Percentiles rank a stretch among this genome's conserved stretches.
phyloP scores from a whole-genome alignment of 2,888 invertebrate genomes.

The Melolontha melolontha region DNA sequence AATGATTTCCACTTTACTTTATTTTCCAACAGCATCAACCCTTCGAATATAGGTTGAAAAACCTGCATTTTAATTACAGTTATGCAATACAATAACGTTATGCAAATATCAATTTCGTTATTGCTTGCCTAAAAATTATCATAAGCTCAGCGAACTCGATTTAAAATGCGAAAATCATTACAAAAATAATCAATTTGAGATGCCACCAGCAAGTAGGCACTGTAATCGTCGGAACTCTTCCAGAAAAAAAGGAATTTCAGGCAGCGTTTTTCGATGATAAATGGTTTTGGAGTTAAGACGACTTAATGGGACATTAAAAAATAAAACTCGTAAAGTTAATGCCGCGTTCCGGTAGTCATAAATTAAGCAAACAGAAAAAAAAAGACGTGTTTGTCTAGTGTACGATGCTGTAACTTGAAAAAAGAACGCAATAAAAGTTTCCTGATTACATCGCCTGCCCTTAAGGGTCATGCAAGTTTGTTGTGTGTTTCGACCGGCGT shows the following conservation, averaged over 20 bases:
- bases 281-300: slow-evolving; percentile 28
- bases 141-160: too few species aligned
- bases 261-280: slow-evolving; percentile 10
- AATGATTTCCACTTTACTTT: too few species aligned
- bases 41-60: too few species aligned
- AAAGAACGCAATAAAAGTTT: slow-evolving; percentile 34
- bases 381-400: slow-evolving; percentile 13
- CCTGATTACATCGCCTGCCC: slow-evolving; percentile 25
- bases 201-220: background rate
- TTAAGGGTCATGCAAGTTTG: slow-evolving; percentile 17
- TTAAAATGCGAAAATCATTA: too few species aligned
- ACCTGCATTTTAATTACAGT: too few species aligned
- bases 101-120: too few species aligned
- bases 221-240: background rate
- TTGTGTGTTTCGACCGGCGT: slow-evolving; percentile 10
- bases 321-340: slow-evolving; percentile 35
- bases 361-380: slow-evolving; percentile 29
- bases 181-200: too few species aligned
- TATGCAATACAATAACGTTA: too few species aligned
- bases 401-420: background rate
- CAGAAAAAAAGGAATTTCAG: background rate
- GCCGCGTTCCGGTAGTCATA: slow-evolving; percentile 31
- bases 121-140: too few species aligned
- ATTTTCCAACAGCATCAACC: too few species aligned
- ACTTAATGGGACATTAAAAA: slow-evolving; percentile 36